A percentile compares a stretch with the other conserved stretches of the same genome.
These are phyloP conservation scores for Apotomis betuletana DNA, from an alignment of 2,888 invertebrate species.

Conservation along the genomic window DNA sequence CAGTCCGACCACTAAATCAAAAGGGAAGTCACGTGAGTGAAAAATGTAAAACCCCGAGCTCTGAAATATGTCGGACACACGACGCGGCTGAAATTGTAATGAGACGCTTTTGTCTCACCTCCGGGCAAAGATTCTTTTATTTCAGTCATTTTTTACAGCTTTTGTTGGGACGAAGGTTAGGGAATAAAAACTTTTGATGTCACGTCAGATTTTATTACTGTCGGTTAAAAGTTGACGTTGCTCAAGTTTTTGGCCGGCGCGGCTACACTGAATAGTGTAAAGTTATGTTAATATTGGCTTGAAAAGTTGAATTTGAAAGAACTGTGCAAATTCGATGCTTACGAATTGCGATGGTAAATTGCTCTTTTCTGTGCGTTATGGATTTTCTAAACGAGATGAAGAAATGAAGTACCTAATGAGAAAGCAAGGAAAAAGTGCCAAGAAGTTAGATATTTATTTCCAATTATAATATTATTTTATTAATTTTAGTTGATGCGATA, in stretches of 20 bases:
- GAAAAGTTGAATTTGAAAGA: too few species aligned
- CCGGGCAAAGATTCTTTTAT: conserved; percentile 12
- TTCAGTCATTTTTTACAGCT: conserved; percentile 32
- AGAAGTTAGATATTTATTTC: too few species aligned
- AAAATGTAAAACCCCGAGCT: conserved; percentile 22
- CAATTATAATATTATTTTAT: too few species aligned
- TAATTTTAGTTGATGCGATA: too few species aligned
- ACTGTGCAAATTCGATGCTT: too few species aligned
- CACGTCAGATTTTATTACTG: conserved; percentile 9
- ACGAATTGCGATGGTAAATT: too few species aligned
- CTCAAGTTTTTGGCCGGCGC: not conserved
- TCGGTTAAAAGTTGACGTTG: not conserved
- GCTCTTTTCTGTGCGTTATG: too few species aligned
- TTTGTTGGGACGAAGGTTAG: conserved; percentile 9
- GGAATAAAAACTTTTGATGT: conserved; percentile 12
- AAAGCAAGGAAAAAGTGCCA: too few species aligned
- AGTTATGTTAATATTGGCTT: not conserved
- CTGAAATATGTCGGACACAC: conserved; percentile 29
- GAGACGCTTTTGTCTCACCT: conserved; percentile 24
- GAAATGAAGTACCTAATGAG: too few species aligned
- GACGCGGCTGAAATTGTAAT: conserved; percentile 38
- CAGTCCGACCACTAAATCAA: not conserved
- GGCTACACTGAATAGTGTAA: not conserved
- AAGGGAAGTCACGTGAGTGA: conserved; percentile 19
- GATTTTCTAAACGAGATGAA: too few species aligned